phyloP scores from a whole-genome alignment of 2,113 vertebrate species.

The Hemiscyllium ocellatum region DNA sequence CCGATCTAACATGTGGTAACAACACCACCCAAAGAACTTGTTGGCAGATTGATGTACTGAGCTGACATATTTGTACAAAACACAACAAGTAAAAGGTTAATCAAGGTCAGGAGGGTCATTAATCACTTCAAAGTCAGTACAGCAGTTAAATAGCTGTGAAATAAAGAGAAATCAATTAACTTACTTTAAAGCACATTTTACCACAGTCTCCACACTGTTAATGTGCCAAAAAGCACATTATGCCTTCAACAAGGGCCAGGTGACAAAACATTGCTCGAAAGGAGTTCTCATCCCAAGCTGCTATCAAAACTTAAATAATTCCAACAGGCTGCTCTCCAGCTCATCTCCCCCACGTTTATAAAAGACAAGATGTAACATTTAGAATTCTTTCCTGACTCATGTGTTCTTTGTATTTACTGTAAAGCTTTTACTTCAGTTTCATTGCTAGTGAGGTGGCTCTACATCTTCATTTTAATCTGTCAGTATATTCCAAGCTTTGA shows the following conservation, averaged over 20 bases:
- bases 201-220: neutral
- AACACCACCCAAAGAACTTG: constrained; percentile 48
- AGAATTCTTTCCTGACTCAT: neutral
- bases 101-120: constrained; percentile 45
- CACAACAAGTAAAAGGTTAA: constrained; percentile 49
- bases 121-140: constrained; percentile 45
- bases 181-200: constrained; percentile 2
- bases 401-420: neutral
- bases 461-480: neutral
- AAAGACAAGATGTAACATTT: neutral
- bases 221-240: constrained; percentile 23
- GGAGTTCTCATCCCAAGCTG: neutral
- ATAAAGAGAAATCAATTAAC: constrained; percentile 46
- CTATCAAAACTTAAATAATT: neutral
- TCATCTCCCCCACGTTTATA: neutral
- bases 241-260: constrained; percentile 4
- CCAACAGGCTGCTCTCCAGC: neutral
- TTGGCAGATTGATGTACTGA: constrained; percentile 51
- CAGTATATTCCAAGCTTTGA: neutral
- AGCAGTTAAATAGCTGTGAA: constrained; percentile 49
- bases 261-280: neutral
- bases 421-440: neutral
- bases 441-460: neutral
- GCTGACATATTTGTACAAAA: constrained; percentile 51
- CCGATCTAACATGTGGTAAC: neutral